Base-by-base conservation (phyloP, 2,888 invertebrate genomes). In the Nycteola revayana region DNA sequence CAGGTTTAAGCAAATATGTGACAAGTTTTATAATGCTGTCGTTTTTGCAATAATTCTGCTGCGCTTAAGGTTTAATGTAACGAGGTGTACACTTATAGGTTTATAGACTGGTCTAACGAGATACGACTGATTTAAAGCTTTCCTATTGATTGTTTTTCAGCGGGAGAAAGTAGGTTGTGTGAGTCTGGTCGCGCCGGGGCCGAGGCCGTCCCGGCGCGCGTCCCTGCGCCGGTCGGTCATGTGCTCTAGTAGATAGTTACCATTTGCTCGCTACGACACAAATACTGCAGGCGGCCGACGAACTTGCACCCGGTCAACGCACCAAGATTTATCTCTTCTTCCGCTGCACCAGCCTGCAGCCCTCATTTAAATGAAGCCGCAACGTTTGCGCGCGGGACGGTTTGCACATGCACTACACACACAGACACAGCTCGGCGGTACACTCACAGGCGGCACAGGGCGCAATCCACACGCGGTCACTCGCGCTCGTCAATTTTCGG, bases 241-340 rank as follows among this genome's bases (percentile, higher is more conserved):
- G 48, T 33, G 42, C 32, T 36, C 44, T 38, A 54, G 50, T 46
- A 51, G 60, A 65, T 71, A 73, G 73, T 77, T 75, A 78, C 77
- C 77, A 69, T 71, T 66, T 60, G 61, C 51, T 44, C 38, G 40
- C 43, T 31, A 54, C 52, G 56, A 62, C 64, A 68, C 62, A 60
- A 62, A 61, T 56, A 64, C 49, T 52, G 45, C 56, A 25, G 49
- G 65, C 56, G 44, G 66, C 56, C 71, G 66, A 64, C 64, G 70
- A 65, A 65, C 75, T 56, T 56, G 72, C 69, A 53, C 59, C 68
- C 79, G 80, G 78, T 77, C 82, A 75, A 77, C 75, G 79, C 75
- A 69, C 80, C 67, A 67, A 54, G 64, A 66, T 63, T 49, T 64
- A 68, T 71, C 70, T 70, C 62, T 54, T 65, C 60, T 65, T 66